Conservation (phyloP, 2,113 vertebrate genomes). For the Myxocyprinus asiaticus region DNA sequence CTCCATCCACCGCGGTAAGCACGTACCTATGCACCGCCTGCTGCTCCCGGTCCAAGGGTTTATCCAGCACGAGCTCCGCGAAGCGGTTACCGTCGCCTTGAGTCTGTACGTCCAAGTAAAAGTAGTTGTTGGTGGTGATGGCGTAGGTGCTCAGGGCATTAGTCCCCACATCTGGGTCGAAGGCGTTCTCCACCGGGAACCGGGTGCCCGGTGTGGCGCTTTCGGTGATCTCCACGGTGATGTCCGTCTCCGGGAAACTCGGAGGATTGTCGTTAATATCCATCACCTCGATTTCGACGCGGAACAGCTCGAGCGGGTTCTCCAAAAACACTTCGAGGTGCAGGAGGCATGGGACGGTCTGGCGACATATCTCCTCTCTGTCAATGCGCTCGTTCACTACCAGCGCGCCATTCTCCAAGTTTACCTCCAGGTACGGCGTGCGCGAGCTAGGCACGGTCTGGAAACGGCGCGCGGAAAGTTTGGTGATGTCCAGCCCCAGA, state of each 20-base stretch:
- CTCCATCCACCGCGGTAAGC: slow-evolving; percentile 95
- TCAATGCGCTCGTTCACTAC: slow-evolving; percentile 93
- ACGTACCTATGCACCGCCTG: slow-evolving; percentile 96
- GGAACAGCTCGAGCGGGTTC: slow-evolving; percentile 94
- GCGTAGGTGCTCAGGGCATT: slow-evolving; percentile 94
- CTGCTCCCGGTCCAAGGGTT: slow-evolving; percentile 93
- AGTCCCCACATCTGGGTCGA: slow-evolving; percentile 95
- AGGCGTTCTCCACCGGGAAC: slow-evolving; percentile 95
- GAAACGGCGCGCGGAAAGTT: slow-evolving; percentile 91
- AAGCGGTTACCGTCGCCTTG: slow-evolving; percentile 95
- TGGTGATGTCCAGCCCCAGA: slow-evolving; percentile 96
- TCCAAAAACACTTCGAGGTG: slow-evolving; percentile 97
- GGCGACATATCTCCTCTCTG: slow-evolving; percentile 92
- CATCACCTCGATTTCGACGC: slow-evolving; percentile 94
- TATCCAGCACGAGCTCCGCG: slow-evolving; percentile 94
- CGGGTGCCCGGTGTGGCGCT: slow-evolving; percentile 95
- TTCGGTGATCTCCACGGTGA: slow-evolving; percentile 96
- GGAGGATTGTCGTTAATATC: slow-evolving; percentile 98
- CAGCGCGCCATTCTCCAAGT: slow-evolving; percentile 91
- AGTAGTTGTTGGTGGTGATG: slow-evolving; percentile 94
- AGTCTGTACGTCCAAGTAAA: slow-evolving; percentile 95
- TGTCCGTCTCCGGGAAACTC: slow-evolving; percentile 90
- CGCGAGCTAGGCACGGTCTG: slow-evolving; percentile 91
- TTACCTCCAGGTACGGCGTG: slow-evolving; percentile 92
- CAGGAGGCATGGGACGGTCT: slow-evolving; percentile 89